Conservation (phyloP, 2,113 vertebrate species). For the Ctenomys sociabilis region DNA sequence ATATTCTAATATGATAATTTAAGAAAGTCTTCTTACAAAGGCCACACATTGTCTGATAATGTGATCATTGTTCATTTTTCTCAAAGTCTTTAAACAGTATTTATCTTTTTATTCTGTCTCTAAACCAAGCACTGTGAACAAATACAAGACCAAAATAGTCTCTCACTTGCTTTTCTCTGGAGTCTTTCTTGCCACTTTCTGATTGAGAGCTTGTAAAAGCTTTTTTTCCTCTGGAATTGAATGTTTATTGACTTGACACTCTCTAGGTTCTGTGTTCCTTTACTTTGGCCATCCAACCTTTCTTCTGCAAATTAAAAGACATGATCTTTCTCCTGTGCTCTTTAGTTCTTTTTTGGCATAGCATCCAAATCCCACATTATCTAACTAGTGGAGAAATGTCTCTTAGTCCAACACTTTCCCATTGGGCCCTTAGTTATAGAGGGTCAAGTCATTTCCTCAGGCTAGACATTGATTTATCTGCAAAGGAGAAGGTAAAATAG, state of each 20-base stretch:
- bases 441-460: not conserved
- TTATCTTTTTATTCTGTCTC: not conserved
- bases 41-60: not conserved
- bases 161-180: too few species aligned
- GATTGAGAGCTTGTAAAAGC: not conserved
- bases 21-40: not conserved
- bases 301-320: not conserved
- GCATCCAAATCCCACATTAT: not conserved
- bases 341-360: not conserved
- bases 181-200: not conserved
- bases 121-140: rapidly evolving
- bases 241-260: not conserved
- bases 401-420: not conserved
- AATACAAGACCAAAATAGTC: not conserved
- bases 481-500: not conserved
- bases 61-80: not conserved
- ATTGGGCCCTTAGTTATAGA: not conserved
- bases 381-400: not conserved
- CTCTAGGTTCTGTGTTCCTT: not conserved
- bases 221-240: not conserved
- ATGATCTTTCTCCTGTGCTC: not conserved
- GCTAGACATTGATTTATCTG: not conserved
- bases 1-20: not conserved
- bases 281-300: not conserved
- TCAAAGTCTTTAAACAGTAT: not conserved